These are phyloP conservation scores for Semnornis frantzii DNA, from an alignment of 2,113 vertebrate species.

Conservation along the genomic window DNA sequence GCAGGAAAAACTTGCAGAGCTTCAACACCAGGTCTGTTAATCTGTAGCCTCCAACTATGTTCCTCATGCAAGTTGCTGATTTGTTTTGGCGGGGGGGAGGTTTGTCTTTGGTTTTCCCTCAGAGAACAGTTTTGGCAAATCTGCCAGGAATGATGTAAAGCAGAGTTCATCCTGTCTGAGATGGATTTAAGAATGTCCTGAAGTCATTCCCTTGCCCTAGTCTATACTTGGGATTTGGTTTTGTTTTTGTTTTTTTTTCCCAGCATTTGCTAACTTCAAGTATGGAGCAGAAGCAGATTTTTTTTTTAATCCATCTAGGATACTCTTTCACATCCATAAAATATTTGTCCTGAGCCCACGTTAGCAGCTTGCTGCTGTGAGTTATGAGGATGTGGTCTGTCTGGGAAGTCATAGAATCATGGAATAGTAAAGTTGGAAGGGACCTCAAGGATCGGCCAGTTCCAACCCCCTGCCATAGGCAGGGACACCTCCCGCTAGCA, in stretches of 20 bases:
- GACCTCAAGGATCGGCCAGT: no score
- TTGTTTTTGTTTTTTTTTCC: background rate
- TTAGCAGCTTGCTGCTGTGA: background rate
- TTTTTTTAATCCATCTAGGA: background rate
- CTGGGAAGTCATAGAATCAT: background rate
- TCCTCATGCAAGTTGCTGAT: background rate
- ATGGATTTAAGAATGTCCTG: background rate
- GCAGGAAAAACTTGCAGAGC: constrained; percentile 75
- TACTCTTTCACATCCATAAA: background rate
- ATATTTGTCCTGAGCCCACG: background rate
- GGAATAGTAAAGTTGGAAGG: no score
- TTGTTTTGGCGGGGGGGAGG: fast-evolving
- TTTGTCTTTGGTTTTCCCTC: background rate
- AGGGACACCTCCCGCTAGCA: no score
- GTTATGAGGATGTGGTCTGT: background rate
- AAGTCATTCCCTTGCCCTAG: background rate
- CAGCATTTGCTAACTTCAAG: background rate
- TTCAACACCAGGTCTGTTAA: constrained; percentile 81
- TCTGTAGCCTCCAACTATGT: background rate
- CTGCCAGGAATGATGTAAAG: background rate
- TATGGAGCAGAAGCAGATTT: background rate
- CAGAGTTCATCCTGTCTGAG: background rate
- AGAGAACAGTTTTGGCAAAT: background rate
- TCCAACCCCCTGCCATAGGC: no score
- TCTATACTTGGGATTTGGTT: background rate